Conservation (phyloP, 2,113 vertebrate species). For the Cygnus buccinator region DNA sequence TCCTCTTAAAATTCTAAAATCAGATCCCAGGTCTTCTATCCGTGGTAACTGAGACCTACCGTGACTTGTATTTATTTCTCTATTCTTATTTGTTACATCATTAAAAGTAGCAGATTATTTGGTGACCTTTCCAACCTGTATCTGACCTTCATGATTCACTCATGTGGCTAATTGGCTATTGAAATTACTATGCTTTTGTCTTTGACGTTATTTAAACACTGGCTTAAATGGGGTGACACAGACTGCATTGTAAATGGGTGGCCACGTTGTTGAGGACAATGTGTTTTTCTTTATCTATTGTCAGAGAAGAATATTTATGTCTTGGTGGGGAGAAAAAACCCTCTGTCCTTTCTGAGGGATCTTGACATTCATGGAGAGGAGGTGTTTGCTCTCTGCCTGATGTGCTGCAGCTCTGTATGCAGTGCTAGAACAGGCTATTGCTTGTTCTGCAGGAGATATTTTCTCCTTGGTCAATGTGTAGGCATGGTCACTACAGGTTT, state of each 20-base stretch:
- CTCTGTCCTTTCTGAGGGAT: background rate
- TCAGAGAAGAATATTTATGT: background rate
- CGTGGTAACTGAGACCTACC: background rate
- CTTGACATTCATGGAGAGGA: background rate
- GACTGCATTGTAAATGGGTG: constrained; percentile 37
- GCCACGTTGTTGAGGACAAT: background rate
- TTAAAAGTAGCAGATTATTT: constrained; percentile 49
- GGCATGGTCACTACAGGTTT: background rate
- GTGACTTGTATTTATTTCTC: constrained; percentile 8
- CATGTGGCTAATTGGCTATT: constrained; percentile 63
- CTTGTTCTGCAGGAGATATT: background rate
- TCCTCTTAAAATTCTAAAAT: constrained; percentile 9
- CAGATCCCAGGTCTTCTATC: background rate
- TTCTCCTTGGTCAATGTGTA: background rate
- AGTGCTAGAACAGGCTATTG: background rate
- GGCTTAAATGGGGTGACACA: constrained; percentile 14
- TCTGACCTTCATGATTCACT: constrained; percentile 70
- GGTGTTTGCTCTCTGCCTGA: background rate
- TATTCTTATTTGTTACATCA: background rate
- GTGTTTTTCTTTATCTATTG: constrained; percentile 1
- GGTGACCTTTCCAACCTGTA: constrained; percentile 51
- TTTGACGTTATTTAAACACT: constrained; percentile 58
- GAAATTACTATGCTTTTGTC: constrained; percentile 58
- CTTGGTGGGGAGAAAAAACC: background rate
- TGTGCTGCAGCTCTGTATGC: background rate